phyloP scores from a whole-genome alignment of 30 jellyfish, hydroid and myxozoan species.

The Cassiopea xamachana region DNA sequence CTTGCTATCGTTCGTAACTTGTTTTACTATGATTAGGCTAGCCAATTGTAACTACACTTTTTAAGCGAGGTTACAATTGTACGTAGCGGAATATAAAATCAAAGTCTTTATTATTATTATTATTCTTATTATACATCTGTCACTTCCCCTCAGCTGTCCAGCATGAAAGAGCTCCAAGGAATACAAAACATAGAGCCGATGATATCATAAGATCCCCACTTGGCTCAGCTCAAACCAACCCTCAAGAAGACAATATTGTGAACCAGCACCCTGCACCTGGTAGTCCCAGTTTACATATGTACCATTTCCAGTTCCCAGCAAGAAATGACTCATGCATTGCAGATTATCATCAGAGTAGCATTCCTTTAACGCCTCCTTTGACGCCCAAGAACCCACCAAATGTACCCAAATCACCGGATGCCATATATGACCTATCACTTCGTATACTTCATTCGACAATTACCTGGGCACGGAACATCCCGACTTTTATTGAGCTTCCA shows the following conservation, averaged over 20 bases:
- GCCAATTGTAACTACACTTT: too few relatives aligned
- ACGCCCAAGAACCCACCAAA: conserved; percentile 79
- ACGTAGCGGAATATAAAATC: too few relatives aligned
- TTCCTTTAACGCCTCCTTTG: conserved; percentile 72
- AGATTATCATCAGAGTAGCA: conserved; percentile 72
- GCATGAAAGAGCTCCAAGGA: conserved; percentile 92
- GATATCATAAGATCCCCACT: conserved; percentile 44
- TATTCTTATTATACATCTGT: background rate
- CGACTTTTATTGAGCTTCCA: conserved; percentile 85
- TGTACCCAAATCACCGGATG: conserved; percentile 74
- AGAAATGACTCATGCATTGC: conserved; percentile 61
- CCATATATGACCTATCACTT: conserved; percentile 68
- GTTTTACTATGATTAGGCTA: too few relatives aligned
- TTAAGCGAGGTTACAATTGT: too few relatives aligned
- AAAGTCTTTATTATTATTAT: too few relatives aligned
- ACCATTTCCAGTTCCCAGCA: conserved; percentile 70
- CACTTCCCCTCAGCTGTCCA: conserved; percentile 80
- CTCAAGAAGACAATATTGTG: conserved; percentile 14
- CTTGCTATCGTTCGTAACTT: too few relatives aligned
- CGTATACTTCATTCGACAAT: conserved; percentile 72
- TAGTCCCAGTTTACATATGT: conserved; percentile 61
- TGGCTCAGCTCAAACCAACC: background rate
- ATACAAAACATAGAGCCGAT: conserved; percentile 54
- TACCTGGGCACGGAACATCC: conserved; percentile 91
- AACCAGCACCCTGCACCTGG: conserved; percentile 23